Evolutionary conservation across 2,797 vertebrate species (phyloP).

Genomic region (Molossus molossus): DNA sequence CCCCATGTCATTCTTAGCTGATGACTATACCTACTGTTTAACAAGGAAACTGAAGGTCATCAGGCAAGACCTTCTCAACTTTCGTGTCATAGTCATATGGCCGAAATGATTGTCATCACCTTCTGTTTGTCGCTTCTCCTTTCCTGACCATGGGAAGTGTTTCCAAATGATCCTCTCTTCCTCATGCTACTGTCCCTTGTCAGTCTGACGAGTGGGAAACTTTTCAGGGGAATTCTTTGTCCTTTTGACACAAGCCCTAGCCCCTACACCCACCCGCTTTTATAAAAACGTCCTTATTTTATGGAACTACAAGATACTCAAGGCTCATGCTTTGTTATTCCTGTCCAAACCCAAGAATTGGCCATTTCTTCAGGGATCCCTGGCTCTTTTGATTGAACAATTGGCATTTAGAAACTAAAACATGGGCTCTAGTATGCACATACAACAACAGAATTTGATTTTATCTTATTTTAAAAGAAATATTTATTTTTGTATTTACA

Average conservation of each 20-base stretch:
- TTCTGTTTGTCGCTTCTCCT: background rate
- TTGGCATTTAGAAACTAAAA: conserved; percentile 19
- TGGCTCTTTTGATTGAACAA: background rate
- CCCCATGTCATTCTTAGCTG: background rate
- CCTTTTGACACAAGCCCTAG: background rate
- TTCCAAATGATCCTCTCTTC: background rate
- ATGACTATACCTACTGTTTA: background rate
- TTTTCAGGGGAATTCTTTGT: background rate
- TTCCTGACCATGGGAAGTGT: background rate
- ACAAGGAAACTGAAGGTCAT: background rate
- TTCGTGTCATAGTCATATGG: background rate
- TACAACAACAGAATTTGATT: background rate
- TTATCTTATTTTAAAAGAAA: background rate
- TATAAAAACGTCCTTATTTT: background rate
- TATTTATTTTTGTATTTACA: background rate
- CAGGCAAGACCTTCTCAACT: background rate
- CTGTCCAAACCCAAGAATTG: background rate
- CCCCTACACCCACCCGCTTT: rapidly evolving
- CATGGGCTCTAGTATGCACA: background rate
- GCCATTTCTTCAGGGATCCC: background rate
- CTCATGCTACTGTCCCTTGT: background rate
- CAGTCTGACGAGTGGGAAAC: background rate
- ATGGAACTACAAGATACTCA: background rate
- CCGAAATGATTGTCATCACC: background rate
- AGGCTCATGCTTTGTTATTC: background rate